These are phyloP conservation scores for Micoletzkya japonica DNA, from an alignment of 2,888 invertebrate genomes.

Conservation along the genomic window DNA sequence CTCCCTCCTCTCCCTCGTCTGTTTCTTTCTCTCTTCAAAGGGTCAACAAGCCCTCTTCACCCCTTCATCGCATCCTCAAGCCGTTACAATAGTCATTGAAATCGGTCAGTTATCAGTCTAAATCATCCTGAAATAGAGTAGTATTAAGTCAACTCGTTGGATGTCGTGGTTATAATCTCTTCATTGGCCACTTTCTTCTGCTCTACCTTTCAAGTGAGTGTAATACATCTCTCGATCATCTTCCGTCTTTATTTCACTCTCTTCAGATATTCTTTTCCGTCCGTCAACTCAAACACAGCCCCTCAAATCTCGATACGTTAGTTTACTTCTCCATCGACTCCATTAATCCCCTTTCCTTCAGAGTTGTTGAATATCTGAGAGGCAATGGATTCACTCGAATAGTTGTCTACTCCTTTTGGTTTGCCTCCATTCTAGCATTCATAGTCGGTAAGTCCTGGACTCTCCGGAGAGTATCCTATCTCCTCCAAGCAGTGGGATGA, in stretches of 20 bases:
- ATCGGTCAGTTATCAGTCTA: neutral
- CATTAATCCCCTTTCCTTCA: slow-evolving; percentile 20
- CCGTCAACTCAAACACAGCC: slow-evolving; percentile 1
- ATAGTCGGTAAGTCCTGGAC: slow-evolving; percentile 29
- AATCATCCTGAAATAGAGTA: neutral
- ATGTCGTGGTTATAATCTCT: slow-evolving; percentile 36
- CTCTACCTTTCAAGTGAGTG: slow-evolving; percentile 37
- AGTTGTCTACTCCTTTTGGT: slow-evolving; percentile 43
- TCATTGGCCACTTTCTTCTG: slow-evolving; percentile 38
- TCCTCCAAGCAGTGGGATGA: neutral
- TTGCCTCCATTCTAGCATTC: slow-evolving; percentile 36
- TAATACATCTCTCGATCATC: too few species aligned
- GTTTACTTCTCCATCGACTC: neutral
- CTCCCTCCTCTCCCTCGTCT: slow-evolving; percentile 30
- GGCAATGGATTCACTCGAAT: slow-evolving; percentile 38
- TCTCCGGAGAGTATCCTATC: neutral
- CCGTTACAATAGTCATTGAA: neutral
- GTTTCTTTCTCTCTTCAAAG: neutral
- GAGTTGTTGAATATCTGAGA: slow-evolving; percentile 35
- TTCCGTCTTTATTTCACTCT: neutral
- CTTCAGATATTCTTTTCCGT: slow-evolving; percentile 18
- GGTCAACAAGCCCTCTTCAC: slow-evolving; percentile 1
- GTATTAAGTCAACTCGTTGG: slow-evolving; percentile 32
- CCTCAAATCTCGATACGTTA: neutral
- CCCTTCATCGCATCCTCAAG: neutral